Evolutionary conservation across 2,797 vertebrate genomes (phyloP), one percentile per base, ranked within the genome.

Genomic region (Girardinus metallicus): DNA sequence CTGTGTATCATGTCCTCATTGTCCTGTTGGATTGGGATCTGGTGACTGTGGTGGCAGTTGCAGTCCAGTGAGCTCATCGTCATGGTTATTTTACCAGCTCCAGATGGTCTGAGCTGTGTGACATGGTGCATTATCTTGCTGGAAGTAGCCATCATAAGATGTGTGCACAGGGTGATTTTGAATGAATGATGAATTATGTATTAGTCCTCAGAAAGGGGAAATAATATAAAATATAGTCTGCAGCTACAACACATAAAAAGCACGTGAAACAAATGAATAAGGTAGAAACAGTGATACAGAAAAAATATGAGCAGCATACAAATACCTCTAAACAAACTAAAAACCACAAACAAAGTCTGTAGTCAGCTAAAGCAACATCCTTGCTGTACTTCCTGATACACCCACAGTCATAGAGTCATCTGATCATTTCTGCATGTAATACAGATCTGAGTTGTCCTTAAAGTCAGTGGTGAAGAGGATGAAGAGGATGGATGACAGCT

Each of bases 81-180:
- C 62, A 66, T 1, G 34, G 34, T 66, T 66, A 2, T 21, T 18
- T 36, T 23, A 66, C 16, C 62, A 66, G 62, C 9, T 66, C 39
- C 16, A 66, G 34, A 66, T 36, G 16, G 39, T 66, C 15, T 39
- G 34, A 66, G 7, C 15, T 66, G 57, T 34, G 29, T 34, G 31
- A 7, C 18, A 60, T 46, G 70, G 26, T 3, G 23, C 21, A 34
- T 70, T 44, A 18, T 68, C 47, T 43, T 79, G 70, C 84, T 90
- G 84, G 82, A 86, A 89, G 83, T 85, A 87, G 81, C 84, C 83
- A 83, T 89, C 80, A 90, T 83, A 88, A 84, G 79, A 87, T 80
- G 36, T 74, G 55, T 78, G 79, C 78, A 80, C 76, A 84, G 57
- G 29, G 15, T 31, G 26, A 62, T 62, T 31, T n/a, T 62, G 29